A percentile compares a stretch with the other conserved stretches of the same genome.
These are phyloP conservation scores for Vanessa tameamea DNA, from an alignment of 1,140 invertebrate genomes.

Conservation along the genomic window DNA sequence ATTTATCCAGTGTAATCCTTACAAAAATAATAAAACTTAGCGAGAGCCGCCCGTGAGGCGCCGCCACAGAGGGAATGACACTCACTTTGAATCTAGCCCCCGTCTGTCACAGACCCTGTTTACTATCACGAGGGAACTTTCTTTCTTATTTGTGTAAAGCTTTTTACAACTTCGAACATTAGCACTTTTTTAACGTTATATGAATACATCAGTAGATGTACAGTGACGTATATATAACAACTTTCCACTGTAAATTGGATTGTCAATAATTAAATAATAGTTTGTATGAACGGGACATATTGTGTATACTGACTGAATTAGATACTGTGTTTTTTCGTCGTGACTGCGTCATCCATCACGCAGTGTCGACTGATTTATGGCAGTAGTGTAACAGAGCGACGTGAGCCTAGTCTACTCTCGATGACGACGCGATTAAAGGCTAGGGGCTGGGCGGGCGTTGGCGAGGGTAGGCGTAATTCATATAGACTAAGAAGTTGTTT, in stretches of 20 bases:
- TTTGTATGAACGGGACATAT: neutral
- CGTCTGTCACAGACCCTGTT: constrained; percentile 17
- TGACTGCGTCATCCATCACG: constrained; percentile 69
- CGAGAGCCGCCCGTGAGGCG: constrained; percentile 55
- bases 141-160: constrained; percentile 5
- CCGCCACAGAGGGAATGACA: constrained; percentile 14
- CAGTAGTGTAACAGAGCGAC: constrained; percentile 64
- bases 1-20: constrained; percentile 24
- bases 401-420: constrained; percentile 62
- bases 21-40: constrained; percentile 73
- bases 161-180: neutral
- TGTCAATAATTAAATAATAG: constrained; percentile 14
- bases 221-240: neutral
- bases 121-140: constrained; percentile 6
- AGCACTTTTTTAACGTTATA: constrained; percentile 3
- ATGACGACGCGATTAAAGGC: constrained; percentile 72
- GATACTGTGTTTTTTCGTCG: constrained; percentile 58
- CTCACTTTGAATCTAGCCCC: constrained; percentile 19
- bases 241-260: neutral
- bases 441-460: constrained; percentile 35
- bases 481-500: neutral
- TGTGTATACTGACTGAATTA: constrained; percentile 39
- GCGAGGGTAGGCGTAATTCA: constrained; percentile 8
- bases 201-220: neutral
- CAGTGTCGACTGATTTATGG: constrained; percentile 75